Evolutionary conservation across 2,888 invertebrate species (phyloP), one percentile per base, ranked within the genome.

Genomic region (Apodemia duryi): DNA sequence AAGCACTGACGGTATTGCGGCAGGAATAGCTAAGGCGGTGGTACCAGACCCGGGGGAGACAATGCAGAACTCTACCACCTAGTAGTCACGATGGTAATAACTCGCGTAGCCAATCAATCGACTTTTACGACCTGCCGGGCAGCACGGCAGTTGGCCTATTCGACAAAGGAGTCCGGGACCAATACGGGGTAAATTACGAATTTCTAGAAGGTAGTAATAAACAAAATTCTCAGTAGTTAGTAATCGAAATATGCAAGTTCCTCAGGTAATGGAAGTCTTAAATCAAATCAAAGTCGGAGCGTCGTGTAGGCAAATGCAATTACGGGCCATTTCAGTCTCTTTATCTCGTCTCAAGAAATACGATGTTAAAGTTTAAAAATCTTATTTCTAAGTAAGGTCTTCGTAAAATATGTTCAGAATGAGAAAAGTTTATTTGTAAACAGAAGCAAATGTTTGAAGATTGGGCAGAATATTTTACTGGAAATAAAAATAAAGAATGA

Each of bases 291-390:
- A 38, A 61, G 52, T 11, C 57, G 63, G 46, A 61, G 63, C 61
- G 46, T 63, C 41, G 63, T 41, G 61, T 7, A 64, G 63, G 62
- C 62, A 63, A 66, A 64, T 57, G 66, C 64, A 66, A 65, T 68
- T 66, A 65, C 32, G 63, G 5, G 64, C 61, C 65, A 66, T 61
- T 63, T 61, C 63, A 65, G 38, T 35, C 63, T 63, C 65, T 68
- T 66, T 65, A 68, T 68, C 68, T 62, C 51, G 38, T 51, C 61
- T 38, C 49, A 65, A 38, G 61, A 65, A 68, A 66, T 63, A 57
- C 46, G 49, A n/a, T 46, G 51, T 52, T 65, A 51, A n/a, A 46
- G 49, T n/a, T 43, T 60, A 21, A 65, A 60, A 32, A 57, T 61
- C 11, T 10, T 51, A 29, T 32, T 62, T 57, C 63, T 65, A 60